These are phyloP conservation scores for Drosophila paracracens DNA, from an alignment of 2,888 invertebrate genomes.

Conservation along the genomic window DNA sequence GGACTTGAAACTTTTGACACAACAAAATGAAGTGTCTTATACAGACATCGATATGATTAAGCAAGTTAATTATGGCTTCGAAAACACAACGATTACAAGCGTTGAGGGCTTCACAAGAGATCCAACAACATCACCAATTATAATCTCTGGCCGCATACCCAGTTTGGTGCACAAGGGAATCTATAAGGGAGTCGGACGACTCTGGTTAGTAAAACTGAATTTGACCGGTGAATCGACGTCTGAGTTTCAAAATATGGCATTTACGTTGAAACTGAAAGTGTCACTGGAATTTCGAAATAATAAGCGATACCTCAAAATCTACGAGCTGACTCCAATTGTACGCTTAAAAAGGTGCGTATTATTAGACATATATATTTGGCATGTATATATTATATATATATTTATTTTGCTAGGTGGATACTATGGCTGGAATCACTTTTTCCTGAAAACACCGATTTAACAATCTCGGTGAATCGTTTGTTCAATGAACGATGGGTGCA, in stretches of 20 bases:
- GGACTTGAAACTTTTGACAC: constrained; percentile 15
- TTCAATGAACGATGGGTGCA: constrained; percentile 61
- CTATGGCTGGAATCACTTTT: constrained; percentile 57
- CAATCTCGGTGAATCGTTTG: constrained; percentile 46
- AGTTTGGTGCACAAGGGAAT: constrained; percentile 52
- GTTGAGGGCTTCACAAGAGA: constrained; percentile 60
- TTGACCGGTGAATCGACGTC: constrained; percentile 35
- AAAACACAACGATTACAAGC: constrained; percentile 55
- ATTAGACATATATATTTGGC: background rate
- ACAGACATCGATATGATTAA: constrained; percentile 26
- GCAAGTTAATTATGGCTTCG: constrained; percentile 61
- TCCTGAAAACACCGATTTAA: constrained; percentile 52
- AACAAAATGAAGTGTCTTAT: constrained; percentile 16
- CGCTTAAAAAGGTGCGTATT: constrained; percentile 52
- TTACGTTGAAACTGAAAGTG: constrained; percentile 54
- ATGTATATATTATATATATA: background rate
- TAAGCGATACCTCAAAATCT: constrained; percentile 56
- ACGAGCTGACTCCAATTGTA: constrained; percentile 45
- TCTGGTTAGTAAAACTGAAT: constrained; percentile 29
- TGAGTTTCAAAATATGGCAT: constrained; percentile 58
- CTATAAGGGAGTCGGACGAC: constrained; percentile 23
- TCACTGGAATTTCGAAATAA: constrained; percentile 51
- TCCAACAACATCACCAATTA: constrained; percentile 47
- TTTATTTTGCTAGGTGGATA: constrained; percentile 44
- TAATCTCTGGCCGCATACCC: constrained; percentile 60